These are phyloP conservation scores for Taxidea taxus DNA, from an alignment of 2,113 vertebrate species.

Conservation along the genomic window DNA sequence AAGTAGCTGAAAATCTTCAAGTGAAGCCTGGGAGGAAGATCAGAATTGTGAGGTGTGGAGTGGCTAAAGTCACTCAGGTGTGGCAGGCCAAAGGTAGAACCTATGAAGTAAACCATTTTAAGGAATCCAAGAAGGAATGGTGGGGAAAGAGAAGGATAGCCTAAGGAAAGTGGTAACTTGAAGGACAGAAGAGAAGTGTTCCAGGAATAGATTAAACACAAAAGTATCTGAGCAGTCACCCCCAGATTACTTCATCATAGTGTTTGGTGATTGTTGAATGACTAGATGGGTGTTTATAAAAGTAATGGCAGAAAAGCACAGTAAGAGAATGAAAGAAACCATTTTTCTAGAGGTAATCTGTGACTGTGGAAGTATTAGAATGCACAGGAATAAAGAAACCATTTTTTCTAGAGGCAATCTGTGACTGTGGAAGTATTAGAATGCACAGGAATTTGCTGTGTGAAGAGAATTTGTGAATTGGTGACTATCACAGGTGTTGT, in stretches of 20 bases:
- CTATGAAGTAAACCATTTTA: neutral
- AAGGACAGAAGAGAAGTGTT: neutral
- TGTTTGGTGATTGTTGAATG: neutral
- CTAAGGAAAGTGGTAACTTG: neutral
- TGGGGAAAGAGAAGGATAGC: neutral
- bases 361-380: neutral
- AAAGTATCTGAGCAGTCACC: neutral
- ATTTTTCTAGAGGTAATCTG: neutral
- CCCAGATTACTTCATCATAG: neutral
- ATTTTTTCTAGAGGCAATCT: neutral
- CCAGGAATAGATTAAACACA: neutral
- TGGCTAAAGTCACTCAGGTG: neutral
- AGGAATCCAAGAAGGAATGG: neutral
- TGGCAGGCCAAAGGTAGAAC: accelerated
- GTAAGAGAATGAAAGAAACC: neutral
- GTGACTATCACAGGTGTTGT: neutral
- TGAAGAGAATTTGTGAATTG: neutral
- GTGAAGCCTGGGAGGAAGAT: neutral
- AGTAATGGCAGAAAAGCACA: neutral
- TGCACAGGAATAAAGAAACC: neutral
- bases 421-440: too few relatives aligned
- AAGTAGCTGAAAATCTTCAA: neutral
- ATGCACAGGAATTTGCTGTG: neutral
- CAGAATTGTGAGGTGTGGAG: neutral
- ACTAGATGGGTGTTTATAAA: neutral